Conservation (phyloP, 2,113 vertebrate genomes). For the Muscicapa adusta region DNA sequence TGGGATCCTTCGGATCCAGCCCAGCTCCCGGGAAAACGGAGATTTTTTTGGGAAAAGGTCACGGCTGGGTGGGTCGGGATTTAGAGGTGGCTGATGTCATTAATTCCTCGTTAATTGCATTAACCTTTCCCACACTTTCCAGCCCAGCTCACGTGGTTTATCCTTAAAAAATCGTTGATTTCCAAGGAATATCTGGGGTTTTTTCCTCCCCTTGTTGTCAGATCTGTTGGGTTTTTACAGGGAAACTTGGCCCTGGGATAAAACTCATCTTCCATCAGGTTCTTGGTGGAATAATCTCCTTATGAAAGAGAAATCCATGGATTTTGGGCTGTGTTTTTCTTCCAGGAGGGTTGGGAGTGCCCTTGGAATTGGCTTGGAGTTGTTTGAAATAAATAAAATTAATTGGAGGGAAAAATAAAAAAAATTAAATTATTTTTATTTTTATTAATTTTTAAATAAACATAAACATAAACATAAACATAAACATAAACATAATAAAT, state of each 20-base stretch:
- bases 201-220: neutral
- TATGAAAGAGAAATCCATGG: neutral
- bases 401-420: neutral
- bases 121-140: neutral
- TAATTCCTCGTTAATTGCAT: slow-evolving; percentile 15
- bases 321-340: neutral
- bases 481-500: neutral
- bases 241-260: neutral
- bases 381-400: neutral
- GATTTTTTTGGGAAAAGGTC: neutral
- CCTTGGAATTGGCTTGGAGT: neutral
- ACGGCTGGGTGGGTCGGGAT: neutral
- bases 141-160: neutral
- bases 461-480: neutral
- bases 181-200: neutral
- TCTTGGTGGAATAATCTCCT: neutral
- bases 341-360: neutral
- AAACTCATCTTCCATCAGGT: neutral
- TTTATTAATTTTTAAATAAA: too few relatives aligned
- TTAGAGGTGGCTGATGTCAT: neutral
- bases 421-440: too few relatives aligned
- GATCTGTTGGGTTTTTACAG: neutral
- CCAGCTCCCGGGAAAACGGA: rapidly evolving
- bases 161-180: neutral
- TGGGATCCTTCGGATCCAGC: rapidly evolving